Conservation (phyloP, 2,888 invertebrate species). For the Meteorus cinctellus region DNA sequence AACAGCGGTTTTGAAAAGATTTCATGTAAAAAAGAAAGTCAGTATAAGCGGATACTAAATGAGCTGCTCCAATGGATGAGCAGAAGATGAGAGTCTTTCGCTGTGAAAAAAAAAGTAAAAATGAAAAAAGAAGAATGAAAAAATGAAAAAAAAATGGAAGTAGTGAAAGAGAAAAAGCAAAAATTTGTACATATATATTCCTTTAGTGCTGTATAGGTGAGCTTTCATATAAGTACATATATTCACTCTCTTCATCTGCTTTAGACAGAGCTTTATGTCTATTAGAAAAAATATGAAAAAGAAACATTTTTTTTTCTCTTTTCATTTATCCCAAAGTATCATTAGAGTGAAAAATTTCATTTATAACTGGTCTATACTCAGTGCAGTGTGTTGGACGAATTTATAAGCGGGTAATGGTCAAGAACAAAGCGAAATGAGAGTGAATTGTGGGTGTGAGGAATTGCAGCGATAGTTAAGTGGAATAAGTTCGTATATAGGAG, state of each 20-base stretch:
- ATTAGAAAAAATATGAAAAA: not conserved
- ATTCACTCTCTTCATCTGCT: not conserved
- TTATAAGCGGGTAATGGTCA: constrained; percentile 45
- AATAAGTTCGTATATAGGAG: constrained; percentile 41
- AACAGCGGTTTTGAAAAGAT: constrained; percentile 32
- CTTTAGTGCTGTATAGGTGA: not conserved
- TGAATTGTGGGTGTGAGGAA: constrained; percentile 13
- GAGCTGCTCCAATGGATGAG: constrained; percentile 43
- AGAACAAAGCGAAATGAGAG: constrained; percentile 34
- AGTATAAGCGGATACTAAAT: constrained; percentile 47
- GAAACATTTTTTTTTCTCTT: not conserved
- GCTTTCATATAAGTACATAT: not conserved
- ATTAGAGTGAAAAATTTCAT: constrained; percentile 13
- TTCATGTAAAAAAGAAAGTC: constrained; percentile 30
- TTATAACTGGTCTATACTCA: constrained; percentile 14
- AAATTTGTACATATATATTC: not conserved
- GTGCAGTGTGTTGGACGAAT: constrained; percentile 15
- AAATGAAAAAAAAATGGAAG: constrained; percentile 1
- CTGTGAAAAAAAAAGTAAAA: constrained; percentile 12
- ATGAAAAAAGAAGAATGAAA: constrained; percentile 21
- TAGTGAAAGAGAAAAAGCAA: not conserved
- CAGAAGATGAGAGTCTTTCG: constrained; percentile 39
- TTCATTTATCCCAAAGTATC: constrained; percentile 13
- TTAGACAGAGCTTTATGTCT: constrained; percentile 2
- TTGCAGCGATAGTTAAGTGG: constrained; percentile 41